Base-by-base conservation (phyloP, 1,140 invertebrate species). In the Pectinophora gossypiella region DNA sequence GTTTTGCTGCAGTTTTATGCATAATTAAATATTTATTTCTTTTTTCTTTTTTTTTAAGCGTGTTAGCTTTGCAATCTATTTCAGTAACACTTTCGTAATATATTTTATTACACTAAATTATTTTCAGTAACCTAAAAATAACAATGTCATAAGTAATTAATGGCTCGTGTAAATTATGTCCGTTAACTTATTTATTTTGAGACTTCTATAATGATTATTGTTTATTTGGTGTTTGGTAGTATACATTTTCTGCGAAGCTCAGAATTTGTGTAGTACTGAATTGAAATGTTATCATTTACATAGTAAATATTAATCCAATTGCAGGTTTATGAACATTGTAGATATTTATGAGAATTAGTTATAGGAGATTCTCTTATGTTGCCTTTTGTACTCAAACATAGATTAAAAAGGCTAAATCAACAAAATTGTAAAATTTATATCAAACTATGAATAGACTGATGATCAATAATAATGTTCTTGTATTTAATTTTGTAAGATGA, bases 401-500 rank as follows among this genome's bases (percentile, higher is more conserved):
- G 76, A 78, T 72, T 83, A 78, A 70, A 73, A 69, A 72, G 73
- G 78, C 81, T 77, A 76, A 81, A 82, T 82, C 80, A 77, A 87
- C 82, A 82, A 84, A 81, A 83, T 81, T 84, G 78, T 84, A 84
- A 85, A 87, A 85, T 76, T 69, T 84, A 82, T 87, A 84, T 82
- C 69, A 77, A 80, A 77, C 68, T 85, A 87, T 84, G 78, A 85
- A 87, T 87, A 87, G 84, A 87, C 84, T 87, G 84, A 87, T 84
- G 81, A 79, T 85, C 79, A 87, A 83, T 83, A 83, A 83, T 85
- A 84, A 87, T 84, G 76, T 84, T 84, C 79, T 87, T 81, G 72
- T 84, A 81, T 84, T 85, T 87, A 85, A 85, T 85, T 85, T 87
- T 85, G 72, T 85, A 87, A 79, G 82, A 76, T 82, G 84, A 87